Conservation (phyloP, 2,888 invertebrate species). For the Margaritifera margaritifera region DNA sequence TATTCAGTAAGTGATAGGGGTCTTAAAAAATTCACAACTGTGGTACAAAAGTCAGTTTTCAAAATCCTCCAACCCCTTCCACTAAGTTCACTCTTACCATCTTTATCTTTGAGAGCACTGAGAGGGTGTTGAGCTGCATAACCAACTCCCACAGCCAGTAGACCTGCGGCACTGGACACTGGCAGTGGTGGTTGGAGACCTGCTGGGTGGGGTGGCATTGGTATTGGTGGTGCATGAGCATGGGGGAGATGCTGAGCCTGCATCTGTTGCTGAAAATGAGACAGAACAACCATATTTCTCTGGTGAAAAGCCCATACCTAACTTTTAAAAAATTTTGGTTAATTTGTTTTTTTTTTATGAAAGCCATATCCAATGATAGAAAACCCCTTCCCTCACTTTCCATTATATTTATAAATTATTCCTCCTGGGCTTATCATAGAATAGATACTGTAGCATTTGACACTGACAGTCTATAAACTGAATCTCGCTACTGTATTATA, state of each 20-base stretch:
- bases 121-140: constrained; percentile 49
- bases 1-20: background rate
- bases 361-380: too few species aligned
- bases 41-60: background rate
- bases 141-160: constrained; percentile 62
- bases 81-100: constrained; percentile 47
- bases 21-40: background rate
- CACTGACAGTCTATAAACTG: too few species aligned
- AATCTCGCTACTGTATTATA: too few species aligned
- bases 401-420: too few species aligned
- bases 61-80: background rate
- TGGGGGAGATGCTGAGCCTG: constrained; percentile 85
- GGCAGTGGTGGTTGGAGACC: constrained; percentile 69
- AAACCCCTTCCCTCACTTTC: too few species aligned
- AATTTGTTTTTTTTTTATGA: too few species aligned
- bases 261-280: constrained; percentile 85
- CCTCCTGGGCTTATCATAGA: too few species aligned
- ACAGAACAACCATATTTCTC: too few species aligned
- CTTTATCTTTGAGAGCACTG: constrained; percentile 63
- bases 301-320: background rate
- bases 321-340: background rate
- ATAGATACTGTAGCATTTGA: too few species aligned
- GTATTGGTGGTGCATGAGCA: constrained; percentile 69
- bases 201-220: constrained; percentile 71
- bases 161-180: constrained; percentile 70